Percentiles rank a stretch among this genome's conserved stretches.
Conservation (phyloP, 1,140 invertebrate species). For the Manduca sexta region DNA sequence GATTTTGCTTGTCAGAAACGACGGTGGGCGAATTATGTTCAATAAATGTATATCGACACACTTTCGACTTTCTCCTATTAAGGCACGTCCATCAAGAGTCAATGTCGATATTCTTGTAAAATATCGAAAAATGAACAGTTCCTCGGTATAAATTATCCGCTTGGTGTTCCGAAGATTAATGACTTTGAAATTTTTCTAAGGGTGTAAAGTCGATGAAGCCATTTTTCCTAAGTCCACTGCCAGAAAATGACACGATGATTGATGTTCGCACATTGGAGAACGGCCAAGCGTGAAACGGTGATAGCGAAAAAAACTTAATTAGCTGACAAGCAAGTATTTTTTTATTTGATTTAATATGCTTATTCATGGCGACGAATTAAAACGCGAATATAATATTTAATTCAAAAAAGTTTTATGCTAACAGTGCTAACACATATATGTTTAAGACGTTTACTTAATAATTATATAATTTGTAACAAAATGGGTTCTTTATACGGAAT, state of each 20-base stretch:
- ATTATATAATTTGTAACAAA: no score
- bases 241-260: slow-evolving; percentile 56
- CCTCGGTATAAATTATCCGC: slow-evolving; percentile 33
- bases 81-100: not conserved
- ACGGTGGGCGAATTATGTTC: no score
- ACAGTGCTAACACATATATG: no score
- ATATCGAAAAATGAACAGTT: slow-evolving; percentile 26
- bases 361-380: no score
- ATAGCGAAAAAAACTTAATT: slow-evolving; percentile 8
- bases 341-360: not conserved
- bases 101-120: slow-evolving; percentile 5
- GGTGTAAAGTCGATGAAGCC: slow-evolving; percentile 54
- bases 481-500: no score
- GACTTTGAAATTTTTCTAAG: slow-evolving; percentile 45
- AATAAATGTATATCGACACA: not conserved
- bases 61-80: not conserved
- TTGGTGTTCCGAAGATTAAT: slow-evolving; percentile 46
- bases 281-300: slow-evolving; percentile 17
- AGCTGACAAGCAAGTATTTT: slow-evolving; percentile 2
- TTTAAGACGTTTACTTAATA: no score
- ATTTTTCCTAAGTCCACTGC: slow-evolving; percentile 48
- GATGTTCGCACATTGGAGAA: slow-evolving; percentile 33
- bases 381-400: no score
- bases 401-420: no score
- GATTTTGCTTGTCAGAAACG: no score